These are phyloP conservation scores for Cephus rjabovi DNA, from an alignment of 2,888 invertebrate species.

Conservation along the genomic window DNA sequence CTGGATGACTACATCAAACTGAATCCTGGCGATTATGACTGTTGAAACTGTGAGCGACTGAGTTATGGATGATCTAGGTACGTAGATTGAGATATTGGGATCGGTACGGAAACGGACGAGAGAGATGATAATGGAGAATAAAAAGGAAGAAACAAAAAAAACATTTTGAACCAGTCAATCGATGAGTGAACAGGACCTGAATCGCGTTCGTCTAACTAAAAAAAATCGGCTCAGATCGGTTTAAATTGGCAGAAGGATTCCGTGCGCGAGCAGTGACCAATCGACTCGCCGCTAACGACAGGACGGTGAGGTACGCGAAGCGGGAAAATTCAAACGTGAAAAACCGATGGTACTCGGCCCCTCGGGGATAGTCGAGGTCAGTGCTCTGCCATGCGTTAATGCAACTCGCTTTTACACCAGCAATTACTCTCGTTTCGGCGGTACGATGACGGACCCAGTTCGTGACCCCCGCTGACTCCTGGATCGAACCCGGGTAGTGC, in stretches of 20 bases:
- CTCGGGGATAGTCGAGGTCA: background rate
- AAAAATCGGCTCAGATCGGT: background rate
- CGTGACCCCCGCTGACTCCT: background rate
- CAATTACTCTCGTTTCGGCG: conserved; percentile 9
- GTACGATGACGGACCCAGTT: background rate
- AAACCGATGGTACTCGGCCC: background rate
- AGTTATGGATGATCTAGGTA: conserved; percentile 12
- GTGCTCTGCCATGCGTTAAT: background rate
- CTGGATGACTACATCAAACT: conserved; percentile 45
- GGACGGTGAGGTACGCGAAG: conserved; percentile 21
- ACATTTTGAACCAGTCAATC: background rate
- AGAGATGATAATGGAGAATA: conserved; percentile 4
- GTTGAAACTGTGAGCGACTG: conserved; percentile 1
- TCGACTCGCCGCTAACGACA: conserved; percentile 29
- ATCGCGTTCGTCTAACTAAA: background rate
- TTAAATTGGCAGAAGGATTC: background rate
- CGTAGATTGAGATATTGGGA: conserved; percentile 17
- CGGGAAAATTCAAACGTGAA: background rate
- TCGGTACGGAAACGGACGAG: conserved; percentile 30
- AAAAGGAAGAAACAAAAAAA: conserved; percentile 20
- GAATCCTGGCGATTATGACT: background rate
- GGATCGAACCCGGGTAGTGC: conserved; percentile 14
- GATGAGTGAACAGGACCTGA: background rate
- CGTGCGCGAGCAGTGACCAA: conserved; percentile 1
- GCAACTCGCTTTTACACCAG: background rate